These are phyloP conservation scores for Lordiphosa clarofinis DNA, from an alignment of 1,140 invertebrate genomes.

Conservation along the genomic window DNA sequence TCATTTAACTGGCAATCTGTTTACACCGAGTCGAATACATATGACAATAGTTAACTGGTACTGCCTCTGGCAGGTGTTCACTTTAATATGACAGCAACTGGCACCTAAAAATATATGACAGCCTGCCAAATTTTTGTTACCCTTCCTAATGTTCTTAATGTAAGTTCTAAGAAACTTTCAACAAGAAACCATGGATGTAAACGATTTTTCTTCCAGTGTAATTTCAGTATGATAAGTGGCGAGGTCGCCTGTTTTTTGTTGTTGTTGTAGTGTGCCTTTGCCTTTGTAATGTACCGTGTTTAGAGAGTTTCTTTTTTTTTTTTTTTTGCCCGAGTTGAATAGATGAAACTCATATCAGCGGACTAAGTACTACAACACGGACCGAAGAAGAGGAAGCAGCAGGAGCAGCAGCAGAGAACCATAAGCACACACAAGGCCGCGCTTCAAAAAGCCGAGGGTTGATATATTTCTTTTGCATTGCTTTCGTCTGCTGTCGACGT, in stretches of 20 bases:
- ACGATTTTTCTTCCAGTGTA: slow-evolving; percentile 24
- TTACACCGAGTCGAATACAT: no score
- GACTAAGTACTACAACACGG: slow-evolving; percentile 26
- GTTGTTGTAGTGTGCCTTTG: slow-evolving; percentile 3
- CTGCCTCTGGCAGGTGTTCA: no score
- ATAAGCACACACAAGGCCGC: slow-evolving; percentile 16
- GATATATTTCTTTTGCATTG: slow-evolving; percentile 74
- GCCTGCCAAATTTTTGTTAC: no score
- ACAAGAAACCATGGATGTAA: no score
- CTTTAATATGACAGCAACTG: no score
- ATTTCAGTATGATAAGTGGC: slow-evolving; percentile 42
- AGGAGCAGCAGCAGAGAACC: slow-evolving; percentile 16
- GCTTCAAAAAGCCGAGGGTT: slow-evolving; percentile 42
- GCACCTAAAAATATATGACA: no score
- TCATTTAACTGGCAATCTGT: no score
- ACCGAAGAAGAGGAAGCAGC: slow-evolving; percentile 7
- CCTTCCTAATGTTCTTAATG: no score
- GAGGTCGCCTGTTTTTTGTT: slow-evolving; percentile 15
- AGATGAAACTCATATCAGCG: slow-evolving; percentile 63
- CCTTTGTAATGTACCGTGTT: slow-evolving; percentile 49
- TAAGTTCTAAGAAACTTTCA: no score
- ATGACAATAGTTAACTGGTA: no score
- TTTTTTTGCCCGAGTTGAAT: slow-evolving; percentile 30
- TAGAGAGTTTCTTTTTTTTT: slow-evolving; percentile 53
- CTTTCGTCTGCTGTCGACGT: slow-evolving; percentile 26